Evolutionary conservation across 2,113 vertebrate genomes (phyloP).

Genomic region (Spermophilus dauricus): DNA sequence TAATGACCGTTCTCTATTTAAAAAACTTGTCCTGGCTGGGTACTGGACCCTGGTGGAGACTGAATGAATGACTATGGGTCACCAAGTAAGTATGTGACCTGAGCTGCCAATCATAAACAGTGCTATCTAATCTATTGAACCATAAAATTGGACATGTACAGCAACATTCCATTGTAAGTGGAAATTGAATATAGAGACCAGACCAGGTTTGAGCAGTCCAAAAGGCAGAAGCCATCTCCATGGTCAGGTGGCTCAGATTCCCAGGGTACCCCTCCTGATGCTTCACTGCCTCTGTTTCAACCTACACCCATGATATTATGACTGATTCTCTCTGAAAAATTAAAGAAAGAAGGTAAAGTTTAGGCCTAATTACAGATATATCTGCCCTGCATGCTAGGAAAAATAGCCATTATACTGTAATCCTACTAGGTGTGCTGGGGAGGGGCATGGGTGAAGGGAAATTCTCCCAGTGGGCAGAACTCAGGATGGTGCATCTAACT

Average conservation of each 20-base stretch:
- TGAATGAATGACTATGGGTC: background rate
- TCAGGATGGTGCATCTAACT: background rate
- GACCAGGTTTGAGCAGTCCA: background rate
- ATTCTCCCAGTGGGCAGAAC: background rate
- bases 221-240: background rate
- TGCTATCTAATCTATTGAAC: background rate
- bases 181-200: background rate
- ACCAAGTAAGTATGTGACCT: background rate
- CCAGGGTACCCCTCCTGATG: background rate
- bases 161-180: background rate
- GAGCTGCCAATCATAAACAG: background rate
- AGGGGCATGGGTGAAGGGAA: background rate
- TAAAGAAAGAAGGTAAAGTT: background rate
- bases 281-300: background rate
- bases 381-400: background rate
- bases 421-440: background rate
- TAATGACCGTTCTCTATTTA: background rate
- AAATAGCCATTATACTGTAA: background rate
- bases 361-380: background rate
- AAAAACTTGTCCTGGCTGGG: background rate
- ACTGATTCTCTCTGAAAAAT: background rate
- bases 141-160: slow-evolving; percentile 34
- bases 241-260: background rate
- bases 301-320: background rate
- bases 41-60: background rate